phyloP scores from a whole-genome alignment of 2,113 vertebrate genomes.

The Apeltes quadracus region DNA sequence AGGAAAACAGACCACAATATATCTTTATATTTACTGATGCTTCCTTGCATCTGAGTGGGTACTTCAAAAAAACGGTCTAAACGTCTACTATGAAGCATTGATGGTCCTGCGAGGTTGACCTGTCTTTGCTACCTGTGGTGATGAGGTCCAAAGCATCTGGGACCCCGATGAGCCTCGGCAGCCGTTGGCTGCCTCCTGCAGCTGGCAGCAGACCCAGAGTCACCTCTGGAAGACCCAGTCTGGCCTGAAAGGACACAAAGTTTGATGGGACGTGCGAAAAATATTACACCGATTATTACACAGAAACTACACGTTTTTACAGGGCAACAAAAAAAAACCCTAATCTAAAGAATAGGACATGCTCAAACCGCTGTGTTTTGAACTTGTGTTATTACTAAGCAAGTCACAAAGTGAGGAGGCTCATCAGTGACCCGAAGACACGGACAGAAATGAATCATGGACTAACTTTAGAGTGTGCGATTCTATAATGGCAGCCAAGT shows the following conservation, averaged over 20 bases:
- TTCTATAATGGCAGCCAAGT: constrained; percentile 91
- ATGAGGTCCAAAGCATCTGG: constrained; percentile 90
- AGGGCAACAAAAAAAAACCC: background rate
- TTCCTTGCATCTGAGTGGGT: background rate
- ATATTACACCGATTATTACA: background rate
- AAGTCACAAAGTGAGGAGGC: constrained; percentile 17
- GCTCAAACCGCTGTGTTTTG: background rate
- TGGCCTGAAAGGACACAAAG: constrained; percentile 77
- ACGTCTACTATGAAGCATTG: background rate
- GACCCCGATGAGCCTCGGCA: constrained; percentile 90
- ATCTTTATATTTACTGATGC: background rate
- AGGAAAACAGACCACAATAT: background rate
- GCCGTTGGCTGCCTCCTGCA: constrained; percentile 88
- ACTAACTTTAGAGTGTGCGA: constrained; percentile 86
- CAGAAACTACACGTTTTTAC: background rate
- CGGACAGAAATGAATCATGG: constrained; percentile 16
- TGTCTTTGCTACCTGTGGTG: constrained; percentile 83
- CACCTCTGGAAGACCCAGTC: constrained; percentile 90
- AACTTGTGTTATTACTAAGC: background rate
- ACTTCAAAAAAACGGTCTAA: background rate
- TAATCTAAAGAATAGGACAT: background rate
- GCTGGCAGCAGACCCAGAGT: constrained; percentile 88
- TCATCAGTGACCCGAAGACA: constrained; percentile 4
- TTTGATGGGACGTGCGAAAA: background rate
- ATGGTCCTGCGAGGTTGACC: background rate